Base-by-base conservation (phyloP, 1,140 invertebrate species). In the Caenorhabditis briggsae region DNA sequence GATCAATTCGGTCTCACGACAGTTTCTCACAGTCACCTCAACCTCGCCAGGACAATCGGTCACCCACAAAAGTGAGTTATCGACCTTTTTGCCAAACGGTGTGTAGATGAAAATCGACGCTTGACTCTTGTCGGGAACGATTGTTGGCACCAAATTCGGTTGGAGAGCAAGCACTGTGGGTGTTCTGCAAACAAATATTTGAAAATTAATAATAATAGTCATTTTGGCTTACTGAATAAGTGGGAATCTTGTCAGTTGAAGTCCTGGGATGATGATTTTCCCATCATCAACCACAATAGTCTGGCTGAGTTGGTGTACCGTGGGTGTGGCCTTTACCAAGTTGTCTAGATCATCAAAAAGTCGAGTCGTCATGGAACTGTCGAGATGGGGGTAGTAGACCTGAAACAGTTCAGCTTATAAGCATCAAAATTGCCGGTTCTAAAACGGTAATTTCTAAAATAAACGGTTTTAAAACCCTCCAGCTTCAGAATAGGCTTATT, bases 101-200 rank as follows among this genome's bases (percentile, higher is more conserved):
- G 91, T 92, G 83, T 92, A 92, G 56, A 92, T 92, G 50, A 92
- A 92, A 53, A 92, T 91, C 43, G 89, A 85, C 9, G 86, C 84
- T 20, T 23, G 59, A 55, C 86, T 48, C 41, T 87, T 86, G 14
- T 83, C 70, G 0, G 84, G 58, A 18, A 89, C 56, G 16, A 92
- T 87, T 53, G 48, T 89, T 23, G 91, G 91, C 14, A 90, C 90
- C 25, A 92, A 78, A 58, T 91, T 87, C 9, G 91, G 41, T n/a
- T 92, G 74, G 41, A 92, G 82, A 7, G 88, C 85, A 61, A 83
- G 59, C n/a, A 91, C 87, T 50, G 82, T 84, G 20, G 91, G 88
- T 25, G 88, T 78, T 58, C 91, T 91, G 58, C 88, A 89, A n/a
- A n/a, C n/a, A n/a, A n/a, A n/a, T n/a, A n/a, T n/a, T n/a, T n/a